These are phyloP conservation scores for Acrobasis repandana DNA, from an alignment of 2,888 invertebrate genomes.

Conservation along the genomic window DNA sequence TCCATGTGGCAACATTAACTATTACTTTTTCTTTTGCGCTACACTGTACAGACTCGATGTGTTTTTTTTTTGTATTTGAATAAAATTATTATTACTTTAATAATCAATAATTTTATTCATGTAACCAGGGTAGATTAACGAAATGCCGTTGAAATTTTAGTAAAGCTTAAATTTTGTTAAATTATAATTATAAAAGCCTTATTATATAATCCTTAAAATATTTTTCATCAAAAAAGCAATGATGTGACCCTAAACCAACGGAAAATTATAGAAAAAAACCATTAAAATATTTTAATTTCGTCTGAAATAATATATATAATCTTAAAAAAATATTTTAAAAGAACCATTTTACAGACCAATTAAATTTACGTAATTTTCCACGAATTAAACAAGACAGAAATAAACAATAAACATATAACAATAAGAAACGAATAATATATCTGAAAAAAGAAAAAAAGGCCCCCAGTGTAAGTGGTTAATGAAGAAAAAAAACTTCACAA, in stretches of 20 bases:
- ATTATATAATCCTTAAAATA: neutral
- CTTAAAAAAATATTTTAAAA: neutral
- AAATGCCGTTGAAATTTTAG: conserved; percentile 67
- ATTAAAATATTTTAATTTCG: neutral
- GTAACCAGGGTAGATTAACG: conserved; percentile 56
- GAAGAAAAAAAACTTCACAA: conserved; percentile 35
- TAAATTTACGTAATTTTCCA: neutral
- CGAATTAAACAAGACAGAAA: conserved; percentile 12
- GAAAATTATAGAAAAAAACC: neutral
- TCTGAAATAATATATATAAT: neutral
- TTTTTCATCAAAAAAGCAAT: neutral
- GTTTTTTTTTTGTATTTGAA: conserved; percentile 31
- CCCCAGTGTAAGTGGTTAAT: conserved; percentile 27
- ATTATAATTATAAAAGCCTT: conserved; percentile 1
- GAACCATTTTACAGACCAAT: neutral
- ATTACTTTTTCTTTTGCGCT: conserved; percentile 49
- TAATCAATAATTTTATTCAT: conserved; percentile 34
- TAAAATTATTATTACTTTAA: conserved; percentile 33
- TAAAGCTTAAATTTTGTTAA: conserved; percentile 32
- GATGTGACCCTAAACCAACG: conserved; percentile 9
- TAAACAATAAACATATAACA: conserved; percentile 32
- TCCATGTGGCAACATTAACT: conserved; percentile 72
- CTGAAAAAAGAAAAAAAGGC: conserved; percentile 21
- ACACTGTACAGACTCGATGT: conserved; percentile 81
- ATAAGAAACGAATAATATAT: conserved; percentile 27